Conservation (phyloP, 1,140 invertebrate genomes). For the Pentalonia nigronervosa region DNA sequence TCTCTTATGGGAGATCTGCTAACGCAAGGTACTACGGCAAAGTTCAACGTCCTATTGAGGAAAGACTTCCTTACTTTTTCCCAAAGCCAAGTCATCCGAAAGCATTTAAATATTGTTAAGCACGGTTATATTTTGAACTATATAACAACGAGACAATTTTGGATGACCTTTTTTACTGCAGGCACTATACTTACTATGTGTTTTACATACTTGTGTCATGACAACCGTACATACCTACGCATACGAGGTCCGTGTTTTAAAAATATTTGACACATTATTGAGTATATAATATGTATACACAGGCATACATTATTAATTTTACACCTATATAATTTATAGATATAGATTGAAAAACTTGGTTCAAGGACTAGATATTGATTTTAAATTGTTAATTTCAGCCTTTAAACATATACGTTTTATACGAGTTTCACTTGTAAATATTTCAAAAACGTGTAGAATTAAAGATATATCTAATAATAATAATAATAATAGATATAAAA, state of each 20-base stretch:
- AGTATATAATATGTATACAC: neutral
- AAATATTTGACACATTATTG: slow-evolving; percentile 40
- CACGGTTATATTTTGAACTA: neutral
- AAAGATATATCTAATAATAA: no score
- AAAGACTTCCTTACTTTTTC: slow-evolving; percentile 58
- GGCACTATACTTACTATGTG: neutral
- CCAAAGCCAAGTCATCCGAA: slow-evolving; percentile 59
- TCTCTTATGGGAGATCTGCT: slow-evolving; percentile 19
- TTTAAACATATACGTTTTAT: neutral
- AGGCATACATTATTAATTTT: neutral
- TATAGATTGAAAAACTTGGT: slow-evolving; percentile 22
- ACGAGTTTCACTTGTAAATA: neutral
- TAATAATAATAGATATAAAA: no score
- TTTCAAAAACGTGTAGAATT: neutral
- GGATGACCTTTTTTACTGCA: neutral
- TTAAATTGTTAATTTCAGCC: slow-evolving; percentile 7
- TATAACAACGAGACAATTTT: neutral
- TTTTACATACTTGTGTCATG: slow-evolving; percentile 52
- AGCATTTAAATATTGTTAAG: neutral
- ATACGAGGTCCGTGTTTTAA: slow-evolving; percentile 8
- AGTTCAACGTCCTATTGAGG: slow-evolving; percentile 5
- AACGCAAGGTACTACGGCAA: slow-evolving; percentile 30
- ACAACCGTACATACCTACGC: slow-evolving; percentile 26
- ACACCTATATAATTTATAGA: neutral
- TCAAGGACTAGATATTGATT: slow-evolving; percentile 52